Conservation (phyloP, 2,888 invertebrate species). For the Synergus laeviventris region DNA sequence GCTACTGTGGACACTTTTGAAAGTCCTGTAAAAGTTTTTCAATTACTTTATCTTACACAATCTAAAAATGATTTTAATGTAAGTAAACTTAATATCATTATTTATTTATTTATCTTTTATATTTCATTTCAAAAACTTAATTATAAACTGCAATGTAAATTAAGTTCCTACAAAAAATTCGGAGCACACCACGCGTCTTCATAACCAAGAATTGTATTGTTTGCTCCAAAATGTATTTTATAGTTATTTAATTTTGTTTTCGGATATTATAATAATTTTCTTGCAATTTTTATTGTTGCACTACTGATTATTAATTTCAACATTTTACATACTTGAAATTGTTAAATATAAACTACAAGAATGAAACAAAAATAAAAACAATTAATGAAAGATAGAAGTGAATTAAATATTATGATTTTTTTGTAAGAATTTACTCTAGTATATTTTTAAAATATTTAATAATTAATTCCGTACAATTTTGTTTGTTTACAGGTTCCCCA, state of each 20-base stretch:
- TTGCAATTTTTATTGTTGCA: background rate
- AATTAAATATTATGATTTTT: background rate
- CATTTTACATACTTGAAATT: background rate
- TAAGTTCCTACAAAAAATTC: background rate
- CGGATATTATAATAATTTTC: background rate
- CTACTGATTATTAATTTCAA: background rate
- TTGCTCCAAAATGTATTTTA: background rate
- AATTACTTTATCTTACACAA: conserved; percentile 5
- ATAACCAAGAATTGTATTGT: background rate
- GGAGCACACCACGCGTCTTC: background rate
- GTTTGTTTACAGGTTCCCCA: conserved; percentile 62
- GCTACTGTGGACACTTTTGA: conserved; percentile 13
- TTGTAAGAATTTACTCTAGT: background rate
- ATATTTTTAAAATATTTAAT: too few species aligned
- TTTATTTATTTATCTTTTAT: background rate
- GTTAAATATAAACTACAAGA: background rate
- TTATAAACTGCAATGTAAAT: background rate
- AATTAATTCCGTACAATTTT: background rate
- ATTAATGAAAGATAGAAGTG: background rate
- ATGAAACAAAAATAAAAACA: background rate
- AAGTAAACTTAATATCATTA: background rate
- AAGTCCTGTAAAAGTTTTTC: conserved; percentile 17
- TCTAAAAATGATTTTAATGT: background rate
- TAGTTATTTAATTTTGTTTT: background rate
- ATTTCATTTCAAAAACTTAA: background rate